Conservation (phyloP, 2,797 vertebrate species). For the Centropyge bicolor region DNA sequence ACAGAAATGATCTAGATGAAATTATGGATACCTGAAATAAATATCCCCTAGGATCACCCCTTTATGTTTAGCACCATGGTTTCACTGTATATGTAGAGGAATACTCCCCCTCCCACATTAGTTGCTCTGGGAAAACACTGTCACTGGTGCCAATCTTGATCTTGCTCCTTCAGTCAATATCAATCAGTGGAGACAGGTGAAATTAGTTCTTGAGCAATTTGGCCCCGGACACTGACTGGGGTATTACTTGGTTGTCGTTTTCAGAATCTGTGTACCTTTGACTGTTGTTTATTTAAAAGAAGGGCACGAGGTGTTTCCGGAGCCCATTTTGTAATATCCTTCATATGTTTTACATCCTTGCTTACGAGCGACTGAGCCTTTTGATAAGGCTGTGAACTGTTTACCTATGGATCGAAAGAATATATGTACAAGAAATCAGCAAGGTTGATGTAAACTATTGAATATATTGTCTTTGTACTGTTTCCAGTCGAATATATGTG, state of each 20-base stretch:
- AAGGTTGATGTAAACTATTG: too few relatives aligned
- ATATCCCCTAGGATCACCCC: too few relatives aligned
- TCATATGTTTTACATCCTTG: too few relatives aligned
- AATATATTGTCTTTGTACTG: too few relatives aligned
- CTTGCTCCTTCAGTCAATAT: conserved; percentile 38
- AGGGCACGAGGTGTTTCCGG: neutral
- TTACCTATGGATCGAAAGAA: too few relatives aligned
- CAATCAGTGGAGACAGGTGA: conserved; percentile 48
- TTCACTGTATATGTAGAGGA: neutral
- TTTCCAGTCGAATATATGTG: too few relatives aligned
- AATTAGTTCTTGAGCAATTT: conserved; percentile 48
- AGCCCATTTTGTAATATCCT: too few relatives aligned
- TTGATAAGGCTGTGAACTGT: too few relatives aligned
- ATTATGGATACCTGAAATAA: neutral
- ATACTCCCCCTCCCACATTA: neutral
- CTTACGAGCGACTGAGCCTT: too few relatives aligned
- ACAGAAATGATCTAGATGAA: neutral
- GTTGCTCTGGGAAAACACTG: conserved; percentile 30
- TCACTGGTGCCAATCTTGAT: conserved; percentile 44
- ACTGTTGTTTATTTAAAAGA: conserved; percentile 22
- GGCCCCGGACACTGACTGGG: conserved; percentile 20
- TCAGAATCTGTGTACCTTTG: conserved; percentile 10
- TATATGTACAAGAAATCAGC: too few relatives aligned
- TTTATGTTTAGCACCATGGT: conserved; percentile 4
- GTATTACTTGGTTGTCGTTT: conserved; percentile 23